These are phyloP conservation scores for Streptopelia turtur DNA, from an alignment of 2,797 vertebrate species.

Conservation along the genomic window DNA sequence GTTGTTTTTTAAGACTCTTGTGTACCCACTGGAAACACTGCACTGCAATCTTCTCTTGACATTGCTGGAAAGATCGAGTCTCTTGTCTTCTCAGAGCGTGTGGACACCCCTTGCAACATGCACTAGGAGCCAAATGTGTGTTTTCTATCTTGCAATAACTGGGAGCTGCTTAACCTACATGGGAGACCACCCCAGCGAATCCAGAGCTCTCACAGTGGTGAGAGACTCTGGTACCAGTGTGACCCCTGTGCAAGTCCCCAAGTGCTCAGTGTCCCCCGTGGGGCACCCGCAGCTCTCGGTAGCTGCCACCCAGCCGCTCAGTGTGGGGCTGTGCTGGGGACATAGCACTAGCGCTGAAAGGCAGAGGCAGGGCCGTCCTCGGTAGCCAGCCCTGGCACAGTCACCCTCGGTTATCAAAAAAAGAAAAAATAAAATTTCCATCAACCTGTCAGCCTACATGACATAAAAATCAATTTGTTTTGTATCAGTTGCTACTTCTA, in stretches of 20 bases:
- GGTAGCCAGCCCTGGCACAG: not conserved
- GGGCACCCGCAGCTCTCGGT: not conserved
- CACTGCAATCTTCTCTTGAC: not conserved
- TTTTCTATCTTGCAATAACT: not conserved
- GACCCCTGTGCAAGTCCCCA: not conserved
- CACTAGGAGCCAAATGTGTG: fast-evolving
- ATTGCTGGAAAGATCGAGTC: fast-evolving
- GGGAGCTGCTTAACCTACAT: not conserved
- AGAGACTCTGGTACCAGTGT: fast-evolving
- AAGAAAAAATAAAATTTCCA: not conserved
- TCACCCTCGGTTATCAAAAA: too few species aligned
- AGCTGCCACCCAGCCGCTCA: not conserved
- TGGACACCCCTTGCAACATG: not conserved
- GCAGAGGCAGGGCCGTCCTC: not conserved
- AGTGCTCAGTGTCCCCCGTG: fast-evolving
- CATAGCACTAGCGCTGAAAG: fast-evolving
- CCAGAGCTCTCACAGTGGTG: fast-evolving
- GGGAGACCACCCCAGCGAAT: not conserved
- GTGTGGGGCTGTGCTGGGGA: not conserved
- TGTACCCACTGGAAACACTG: not conserved
- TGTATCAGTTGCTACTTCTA: not conserved
- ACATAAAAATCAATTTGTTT: not conserved
- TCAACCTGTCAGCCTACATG: not conserved
- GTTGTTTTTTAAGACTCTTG: not conserved
- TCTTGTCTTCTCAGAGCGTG: fast-evolving